Base-by-base conservation (phyloP, 2,113 vertebrate genomes). In the Xenus cinereus region DNA sequence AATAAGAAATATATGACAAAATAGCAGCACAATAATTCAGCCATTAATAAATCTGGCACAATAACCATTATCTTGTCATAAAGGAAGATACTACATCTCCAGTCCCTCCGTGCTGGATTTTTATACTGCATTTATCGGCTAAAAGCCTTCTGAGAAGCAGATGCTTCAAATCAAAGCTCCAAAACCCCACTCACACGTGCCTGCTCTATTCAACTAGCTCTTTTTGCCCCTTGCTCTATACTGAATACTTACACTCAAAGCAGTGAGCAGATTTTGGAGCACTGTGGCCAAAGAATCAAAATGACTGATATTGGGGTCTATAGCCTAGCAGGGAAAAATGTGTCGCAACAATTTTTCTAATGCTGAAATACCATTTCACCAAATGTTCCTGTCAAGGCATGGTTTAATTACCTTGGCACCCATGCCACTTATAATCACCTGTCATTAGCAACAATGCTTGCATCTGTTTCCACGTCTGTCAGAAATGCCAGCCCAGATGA, bases 391-490 rank as follows among this genome's bases (percentile, higher is more conserved):
- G 99, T 99, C 99, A 99, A 98, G 98, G 95, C 94, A 97, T 93
- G 98, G 98, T 99, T 99, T 99, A 99, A 99, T 99, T 99, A 99
- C 98, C 98, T 98, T 99, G 99, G 99, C 99, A 99, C 97, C 96
- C 98, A 97, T 73, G 98, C 98, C 98, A 98, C 98, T 99, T 99
- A 98, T 99, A 99, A 99, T 99, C 99, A 99, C 99, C 99, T 99
- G 99, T 98, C 99, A 99, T 99, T 99, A 99, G 98, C 98, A 97
- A 98, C 98, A 98, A 98, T 56, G 98, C 97, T 96, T 98, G 98
- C 99, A 99, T 99, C 99, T 99, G 99, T 98, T 99, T 99, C 97
- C 97, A 98, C 98, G 98, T 99, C 99, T 99, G 99, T 99, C 99
- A 98, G 98, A 98, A 98, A 96, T 51, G 96, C 97, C 98, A 98